Percentiles rank a stretch among this genome's conserved stretches.
Evolutionary conservation across 2,797 vertebrate genomes (phyloP).

Genomic region (Enteromius fasciolatus): DNA sequence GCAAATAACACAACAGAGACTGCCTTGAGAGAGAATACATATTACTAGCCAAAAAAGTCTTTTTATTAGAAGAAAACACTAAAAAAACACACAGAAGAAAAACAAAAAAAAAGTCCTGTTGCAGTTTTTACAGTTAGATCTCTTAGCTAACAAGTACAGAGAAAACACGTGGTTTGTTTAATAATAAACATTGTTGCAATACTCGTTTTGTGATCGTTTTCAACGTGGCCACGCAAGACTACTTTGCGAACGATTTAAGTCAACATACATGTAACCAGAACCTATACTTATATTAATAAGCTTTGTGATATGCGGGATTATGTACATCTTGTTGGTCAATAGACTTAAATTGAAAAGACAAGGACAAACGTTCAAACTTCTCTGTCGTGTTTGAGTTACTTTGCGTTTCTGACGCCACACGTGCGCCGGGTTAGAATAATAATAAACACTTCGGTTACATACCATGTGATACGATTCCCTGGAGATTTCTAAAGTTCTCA

Average conservation of each 20-base stretch:
- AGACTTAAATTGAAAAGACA: neutral
- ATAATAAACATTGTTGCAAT: neutral
- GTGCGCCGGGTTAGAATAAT: constrained; percentile 48
- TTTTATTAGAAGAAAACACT: neutral
- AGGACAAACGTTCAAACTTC: neutral
- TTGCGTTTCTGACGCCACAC: neutral
- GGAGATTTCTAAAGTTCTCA: constrained; percentile 24
- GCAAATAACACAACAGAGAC: neutral
- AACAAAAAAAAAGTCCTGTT: neutral
- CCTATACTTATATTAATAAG: neutral
- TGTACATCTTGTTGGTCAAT: neutral
- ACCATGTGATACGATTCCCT: constrained; percentile 26
- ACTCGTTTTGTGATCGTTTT: neutral
- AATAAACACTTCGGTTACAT: constrained; percentile 60
- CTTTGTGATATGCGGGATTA: too few species aligned
- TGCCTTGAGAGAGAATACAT: neutral
- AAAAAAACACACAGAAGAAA: neutral
- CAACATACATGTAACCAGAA: neutral
- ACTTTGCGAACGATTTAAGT: neutral
- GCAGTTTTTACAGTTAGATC: neutral
- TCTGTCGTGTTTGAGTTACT: neutral
- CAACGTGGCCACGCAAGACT: neutral
- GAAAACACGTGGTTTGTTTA: neutral
- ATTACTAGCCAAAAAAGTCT: neutral
- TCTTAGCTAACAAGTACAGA: neutral